These are phyloP conservation scores for Ptychobarbus kaznakovi DNA, from an alignment of 2,797 vertebrate genomes.

Conservation along the genomic window DNA sequence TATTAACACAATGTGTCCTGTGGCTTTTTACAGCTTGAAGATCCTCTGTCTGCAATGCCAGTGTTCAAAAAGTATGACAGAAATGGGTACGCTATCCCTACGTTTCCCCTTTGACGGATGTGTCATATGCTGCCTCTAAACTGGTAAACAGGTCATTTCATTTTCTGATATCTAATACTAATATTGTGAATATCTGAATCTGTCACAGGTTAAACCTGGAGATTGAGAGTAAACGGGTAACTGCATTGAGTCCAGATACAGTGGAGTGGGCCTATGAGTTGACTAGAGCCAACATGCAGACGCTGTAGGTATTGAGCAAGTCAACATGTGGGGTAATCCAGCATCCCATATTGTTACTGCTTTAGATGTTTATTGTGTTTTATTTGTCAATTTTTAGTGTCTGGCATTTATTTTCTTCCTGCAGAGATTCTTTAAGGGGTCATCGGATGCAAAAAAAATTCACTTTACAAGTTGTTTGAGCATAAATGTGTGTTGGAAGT, in stretches of 20 bases:
- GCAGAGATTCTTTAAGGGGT: background rate
- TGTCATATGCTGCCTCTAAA: background rate
- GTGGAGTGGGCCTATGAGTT: conserved; percentile 95
- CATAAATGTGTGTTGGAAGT: too few relatives aligned
- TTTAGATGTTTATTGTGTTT: background rate
- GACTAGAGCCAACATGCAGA: conserved; percentile 94
- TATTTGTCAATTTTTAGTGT: background rate
- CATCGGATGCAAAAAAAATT: too few relatives aligned
- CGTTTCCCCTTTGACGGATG: background rate
- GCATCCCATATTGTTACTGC: conserved; percentile 37
- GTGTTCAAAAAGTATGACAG: conserved; percentile 96
- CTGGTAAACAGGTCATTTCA: background rate
- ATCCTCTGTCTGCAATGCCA: conserved; percentile 90
- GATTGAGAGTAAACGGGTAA: conserved; percentile 90
- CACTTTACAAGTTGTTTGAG: too few relatives aligned
- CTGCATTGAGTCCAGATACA: conserved; percentile 84
- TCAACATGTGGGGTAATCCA: conserved; percentile 27
- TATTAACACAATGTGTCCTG: background rate
- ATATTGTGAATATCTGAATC: conserved; percentile 42
- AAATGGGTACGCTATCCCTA: conserved; percentile 84
- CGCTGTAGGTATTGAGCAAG: conserved; percentile 81
- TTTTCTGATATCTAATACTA: background rate
- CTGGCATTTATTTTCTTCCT: background rate
- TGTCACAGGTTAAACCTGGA: conserved; percentile 86
- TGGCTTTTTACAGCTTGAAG: conserved; percentile 81